Conservation (phyloP, 2,888 invertebrate genomes). For the Maniola hyperantus region DNA sequence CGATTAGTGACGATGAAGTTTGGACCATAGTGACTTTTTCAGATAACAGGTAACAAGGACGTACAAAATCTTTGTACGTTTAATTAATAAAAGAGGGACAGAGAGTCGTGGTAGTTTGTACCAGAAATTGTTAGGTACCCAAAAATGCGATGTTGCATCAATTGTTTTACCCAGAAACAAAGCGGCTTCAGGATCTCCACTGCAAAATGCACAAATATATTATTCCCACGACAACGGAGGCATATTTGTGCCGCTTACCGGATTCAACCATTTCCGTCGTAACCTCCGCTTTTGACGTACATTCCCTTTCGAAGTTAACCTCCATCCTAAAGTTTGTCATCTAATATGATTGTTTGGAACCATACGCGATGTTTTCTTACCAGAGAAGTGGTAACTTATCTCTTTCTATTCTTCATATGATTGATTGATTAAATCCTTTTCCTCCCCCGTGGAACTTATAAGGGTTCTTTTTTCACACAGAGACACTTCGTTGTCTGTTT, state of each 20-base stretch:
- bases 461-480: no score
- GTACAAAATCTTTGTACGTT: no score
- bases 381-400: neutral
- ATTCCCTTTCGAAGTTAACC: neutral
- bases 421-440: no score
- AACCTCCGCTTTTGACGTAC: neutral
- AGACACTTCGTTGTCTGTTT: no score
- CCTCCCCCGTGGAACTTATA: no score
- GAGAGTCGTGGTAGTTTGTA: no score
- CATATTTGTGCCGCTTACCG: slow-evolving; percentile 10
- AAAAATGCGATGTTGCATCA: neutral
- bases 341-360: neutral
- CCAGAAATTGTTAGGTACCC: no score
- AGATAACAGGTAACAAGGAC: no score
- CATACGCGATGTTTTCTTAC: neutral
- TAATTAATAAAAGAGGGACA: no score
- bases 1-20: no score
- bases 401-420: no score
- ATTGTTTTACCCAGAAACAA: neutral
- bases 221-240: neutral
- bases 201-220: neutral
- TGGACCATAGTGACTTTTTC: no score
- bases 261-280: neutral
- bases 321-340: neutral
- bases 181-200: neutral